Evolutionary conservation across 2,113 vertebrate genomes (phyloP), one percentile per base, ranked within the genome.

Genomic region (Salvelinus fontinalis): DNA sequence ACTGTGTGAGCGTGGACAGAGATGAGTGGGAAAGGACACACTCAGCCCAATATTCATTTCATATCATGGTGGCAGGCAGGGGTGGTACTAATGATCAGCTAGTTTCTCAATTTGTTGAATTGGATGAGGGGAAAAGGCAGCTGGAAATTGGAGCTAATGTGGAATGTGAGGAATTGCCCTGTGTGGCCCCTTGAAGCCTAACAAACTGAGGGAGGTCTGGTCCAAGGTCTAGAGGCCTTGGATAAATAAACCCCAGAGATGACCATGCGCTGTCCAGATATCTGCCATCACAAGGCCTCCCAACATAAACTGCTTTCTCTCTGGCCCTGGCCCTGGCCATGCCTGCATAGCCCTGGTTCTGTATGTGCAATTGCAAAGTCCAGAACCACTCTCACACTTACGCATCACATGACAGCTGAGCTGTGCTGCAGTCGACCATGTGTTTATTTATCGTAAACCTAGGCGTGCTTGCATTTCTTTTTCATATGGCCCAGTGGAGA

Each of bases 131-230:
- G 85, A 88, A 91, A 85, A 88, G 89, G 90, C 92, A 93, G 92
- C 92, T 94, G 92, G 92, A 93, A 93, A 91, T 93, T 86, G 89
- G 88, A 93, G 91, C 90, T 92, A 84, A 95, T 91, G 89, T 92
- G 93, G 93, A 95, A 95, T 94, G 91, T 90, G 85, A 92, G 89
- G 92, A 94, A 94, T 93, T 94, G 91, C 89, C 89, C 82, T 89
- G 91, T 94, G 93, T 91, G 90, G 92, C 92, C 92, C 90, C 92
- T 90, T 91, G 29, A 94, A 94, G 90, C 93, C 93, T 94, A 94
- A 94, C 94, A 95, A 94, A 95, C 93, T 93, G 92, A 94, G 93
- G 93, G 94, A 94, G 94, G 94, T 94, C 94, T 71, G 87, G 91
- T 89, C 88, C 86, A 90, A 88, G 92, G 93, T 94, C 93, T 93